A percentile compares a stretch with the other conserved stretches of the same genome.
Conservation (phyloP, 2,888 invertebrate genomes). For the Melangyna quadrimaculata region DNA sequence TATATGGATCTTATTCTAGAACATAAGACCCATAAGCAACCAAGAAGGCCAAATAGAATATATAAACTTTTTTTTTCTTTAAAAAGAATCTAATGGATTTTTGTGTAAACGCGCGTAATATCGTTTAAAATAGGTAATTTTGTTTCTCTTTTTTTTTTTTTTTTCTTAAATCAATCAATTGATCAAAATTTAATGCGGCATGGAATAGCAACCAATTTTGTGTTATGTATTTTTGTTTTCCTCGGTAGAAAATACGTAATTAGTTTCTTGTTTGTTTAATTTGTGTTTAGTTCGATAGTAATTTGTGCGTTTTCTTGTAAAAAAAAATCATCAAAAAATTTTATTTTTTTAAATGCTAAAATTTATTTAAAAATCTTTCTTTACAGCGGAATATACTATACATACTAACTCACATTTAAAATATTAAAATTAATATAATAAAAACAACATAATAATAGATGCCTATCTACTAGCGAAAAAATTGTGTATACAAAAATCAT, state of each 20-base stretch:
- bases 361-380: constrained; percentile 29
- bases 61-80: background rate
- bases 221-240: background rate
- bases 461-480: background rate
- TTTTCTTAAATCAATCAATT: constrained; percentile 4
- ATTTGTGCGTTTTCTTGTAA: background rate
- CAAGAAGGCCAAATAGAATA: background rate
- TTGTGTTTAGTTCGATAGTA: background rate
- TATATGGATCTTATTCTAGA: background rate
- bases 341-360: background rate
- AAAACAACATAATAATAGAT: constrained; percentile 2
- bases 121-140: background rate
- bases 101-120: constrained; percentile 40
- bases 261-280: background rate
- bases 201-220: constrained; percentile 72
- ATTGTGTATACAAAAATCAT: constrained; percentile 23
- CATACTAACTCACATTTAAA: constrained; percentile 3
- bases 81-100: constrained; percentile 15
- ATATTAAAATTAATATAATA: constrained; percentile 1
- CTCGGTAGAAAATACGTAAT: background rate
- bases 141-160: background rate
- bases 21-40: background rate
- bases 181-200: constrained; percentile 72
- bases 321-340: background rate
- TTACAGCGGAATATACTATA: constrained; percentile 33